Base-by-base conservation (phyloP, 2,888 invertebrate species). In the Conus canariensis region DNA sequence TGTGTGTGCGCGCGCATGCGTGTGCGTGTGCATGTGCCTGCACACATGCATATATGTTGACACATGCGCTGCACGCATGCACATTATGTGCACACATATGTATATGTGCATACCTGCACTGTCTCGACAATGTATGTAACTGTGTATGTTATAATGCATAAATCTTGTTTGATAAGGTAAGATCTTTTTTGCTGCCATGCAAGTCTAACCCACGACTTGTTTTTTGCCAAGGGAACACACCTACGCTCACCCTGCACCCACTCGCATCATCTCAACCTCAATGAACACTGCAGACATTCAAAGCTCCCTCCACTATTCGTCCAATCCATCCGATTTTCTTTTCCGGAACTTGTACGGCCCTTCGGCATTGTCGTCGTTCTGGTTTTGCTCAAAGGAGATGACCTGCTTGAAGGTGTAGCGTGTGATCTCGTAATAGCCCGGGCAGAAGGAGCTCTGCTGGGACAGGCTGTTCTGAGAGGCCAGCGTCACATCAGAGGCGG, bases 371-470 rank as follows among this genome's bases (percentile, higher is more conserved):
- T 22, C 70, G 14, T 70, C 8, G 1, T 70, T 16, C 19, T 19
- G 70, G 22, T 70, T 14, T 58, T 56, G 64, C 5, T 56, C 56
- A 22, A 83, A 56, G 14, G 95, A 94, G 85, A 95, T 93, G 16
- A 95, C 95, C 91, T 95, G 96, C 92, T 95, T 95, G 91, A 95
- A 96, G 16, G 95, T 95, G 92, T 95, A 95, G 59, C 95, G 93
- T 0, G 96, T 95, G 88, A 96, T 95, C 91, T 95, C 95, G 88
- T 94, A 95, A 92, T 93, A 95, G 0, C 95, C 96, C 0, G 96
- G 95, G 90, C 94, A 94, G 92, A 94, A 95, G 45, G 93, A 92
- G 90, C 94, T 94, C 91, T 92, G 94, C 90, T 95, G 95, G 10
- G 89, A 89, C n/a, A 85, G 14, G 85, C 60, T 60, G 45, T 30